phyloP scores from a whole-genome alignment of 2,888 invertebrate species.

The Dynastes tityus region DNA sequence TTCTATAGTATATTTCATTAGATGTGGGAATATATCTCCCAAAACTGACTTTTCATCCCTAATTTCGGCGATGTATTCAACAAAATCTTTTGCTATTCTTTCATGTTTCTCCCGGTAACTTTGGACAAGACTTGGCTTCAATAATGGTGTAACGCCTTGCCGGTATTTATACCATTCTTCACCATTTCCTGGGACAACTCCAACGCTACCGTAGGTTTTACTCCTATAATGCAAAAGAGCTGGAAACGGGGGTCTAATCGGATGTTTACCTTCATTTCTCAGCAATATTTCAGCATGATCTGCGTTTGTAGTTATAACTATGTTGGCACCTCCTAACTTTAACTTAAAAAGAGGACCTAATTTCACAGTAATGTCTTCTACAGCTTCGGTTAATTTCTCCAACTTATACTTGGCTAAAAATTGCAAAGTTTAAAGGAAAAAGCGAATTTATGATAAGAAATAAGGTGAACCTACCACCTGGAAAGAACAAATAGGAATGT shows the following conservation, averaged over 20 bases:
- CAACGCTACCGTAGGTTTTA: constrained; percentile 69
- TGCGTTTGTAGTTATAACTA: constrained; percentile 71
- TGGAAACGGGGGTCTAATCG: constrained; percentile 72
- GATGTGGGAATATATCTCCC: constrained; percentile 66
- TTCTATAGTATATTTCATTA: constrained; percentile 69
- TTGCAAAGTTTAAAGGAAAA: no score
- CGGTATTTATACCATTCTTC: constrained; percentile 75
- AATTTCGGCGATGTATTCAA: constrained; percentile 66
- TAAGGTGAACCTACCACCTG: constrained; percentile 62
- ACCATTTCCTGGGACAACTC: constrained; percentile 75
- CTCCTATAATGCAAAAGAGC: constrained; percentile 71
- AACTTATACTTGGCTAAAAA: constrained; percentile 66
- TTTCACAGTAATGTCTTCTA: constrained; percentile 67
- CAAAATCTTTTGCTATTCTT: constrained; percentile 70
- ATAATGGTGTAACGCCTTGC: constrained; percentile 71
- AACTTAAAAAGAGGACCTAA: constrained; percentile 72
- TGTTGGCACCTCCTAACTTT: constrained; percentile 68
- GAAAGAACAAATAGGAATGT: constrained; percentile 67
- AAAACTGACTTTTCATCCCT: constrained; percentile 62
- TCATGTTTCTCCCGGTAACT: constrained; percentile 68
- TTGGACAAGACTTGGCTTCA: constrained; percentile 69
- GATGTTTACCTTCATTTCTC: constrained; percentile 72
- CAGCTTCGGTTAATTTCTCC: constrained; percentile 69
- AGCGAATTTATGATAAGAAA: no score
- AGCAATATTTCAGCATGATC: constrained; percentile 71